Evolutionary conservation across 1,140 invertebrate species (phyloP), one percentile per base, ranked within the genome.

Genomic region (Eumeta japonica): DNA sequence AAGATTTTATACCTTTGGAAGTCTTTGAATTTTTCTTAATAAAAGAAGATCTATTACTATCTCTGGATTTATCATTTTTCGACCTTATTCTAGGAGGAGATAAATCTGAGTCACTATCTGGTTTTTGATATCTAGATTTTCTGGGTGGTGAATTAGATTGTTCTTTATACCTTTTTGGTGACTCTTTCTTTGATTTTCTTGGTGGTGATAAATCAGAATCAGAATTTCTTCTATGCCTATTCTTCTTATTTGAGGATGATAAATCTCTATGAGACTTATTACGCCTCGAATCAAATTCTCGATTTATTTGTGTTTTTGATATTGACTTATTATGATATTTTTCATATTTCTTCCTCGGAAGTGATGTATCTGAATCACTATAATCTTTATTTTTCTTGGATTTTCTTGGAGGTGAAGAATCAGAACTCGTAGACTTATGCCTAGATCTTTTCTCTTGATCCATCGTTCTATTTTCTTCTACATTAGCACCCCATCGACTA

Each of bases 331-430:
- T 31, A 29, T 38, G 10, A 28, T 45, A 35, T 41, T 18, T 46
- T 31, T 41, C 16, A 16, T 46, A 39, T 18, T 40, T 37, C 17
- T 48, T 60, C 41, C 62, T 53, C 2, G 54, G 58, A 3, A 62
- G 62, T 9, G 62, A 66, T 4, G 39, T 5, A 49, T 68, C 59
- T 10, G 52, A 60, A 43, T 61, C 56, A 29, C 34, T 31, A 13
- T 31, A 34, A 16, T 41, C 18, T n/a, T n/a, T n/a, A n/a, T 37
- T 35, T 43, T 42, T 37, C 10, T 29, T 37, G 16, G 30, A 34
- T 39, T 48, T 39, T 37, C 43, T 48, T n/a, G 43, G 46, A 13
- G 46, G 46, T 32, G 46, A 47, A 11, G 15, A 9, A 19, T 47
- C 41, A 15, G 45, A 46, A 27, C 28, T 42, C 7, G 12, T 12